Evolutionary conservation across 1,140 invertebrate genomes (phyloP), one percentile per base, ranked within the genome.

Genomic region (Delia radicum): DNA sequence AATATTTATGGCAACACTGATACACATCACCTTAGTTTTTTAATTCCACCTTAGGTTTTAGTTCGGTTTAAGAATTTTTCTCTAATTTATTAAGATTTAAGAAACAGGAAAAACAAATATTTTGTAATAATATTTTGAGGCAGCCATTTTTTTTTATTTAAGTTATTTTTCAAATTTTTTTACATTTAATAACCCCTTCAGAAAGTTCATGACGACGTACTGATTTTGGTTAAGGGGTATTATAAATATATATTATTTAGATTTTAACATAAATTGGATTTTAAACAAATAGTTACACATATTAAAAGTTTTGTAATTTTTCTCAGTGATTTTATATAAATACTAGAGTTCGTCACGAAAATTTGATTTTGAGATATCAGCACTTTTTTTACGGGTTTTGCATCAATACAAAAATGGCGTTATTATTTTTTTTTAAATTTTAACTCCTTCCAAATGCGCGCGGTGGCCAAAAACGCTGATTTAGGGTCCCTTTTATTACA

Each of bases 131-230:
- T 48, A 48, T 21, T 69, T 69, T 69, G 65, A 37, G 65, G 65
- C 65, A 69, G 65, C 65, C 65, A 69, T 69, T 55, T 55, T 21
- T 24, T 55, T 55, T 55, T 55, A 55, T 55, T 42, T 42, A 42
- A 42, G 37, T 42, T 42, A 15, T 42, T 42, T 42, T 42, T 42
- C n/a, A 33, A 42, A 42, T 42, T 15, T 42, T 42, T 29, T 26
- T 29, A 26, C 15, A 26, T 63, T 63, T 28, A 63, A 27, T n/a
- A n/a, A n/a, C n/a, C n/a, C n/a, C n/a, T n/a, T n/a, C n/a, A n/a
- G n/a, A n/a, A n/a, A n/a, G n/a, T n/a, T n/a, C n/a, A n/a, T n/a
- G n/a, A n/a, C n/a, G n/a, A n/a, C n/a, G n/a, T n/a, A n/a, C n/a
- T n/a, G n/a, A n/a, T n/a, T n/a, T n/a, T n/a, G n/a, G n/a, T n/a